Base-by-base conservation (phyloP, 1,140 invertebrate genomes). In the Lethocerus indicus region DNA sequence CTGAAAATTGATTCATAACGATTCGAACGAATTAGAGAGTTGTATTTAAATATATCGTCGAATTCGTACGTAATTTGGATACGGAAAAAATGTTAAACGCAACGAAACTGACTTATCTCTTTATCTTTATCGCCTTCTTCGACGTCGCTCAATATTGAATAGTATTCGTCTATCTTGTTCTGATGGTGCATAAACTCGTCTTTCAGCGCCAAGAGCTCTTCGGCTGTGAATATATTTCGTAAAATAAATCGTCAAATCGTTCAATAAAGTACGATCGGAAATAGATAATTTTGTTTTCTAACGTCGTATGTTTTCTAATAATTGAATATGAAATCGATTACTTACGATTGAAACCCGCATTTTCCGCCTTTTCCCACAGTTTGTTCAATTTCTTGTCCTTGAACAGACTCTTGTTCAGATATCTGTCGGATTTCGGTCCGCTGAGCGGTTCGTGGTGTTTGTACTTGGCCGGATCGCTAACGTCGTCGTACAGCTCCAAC, bases 121-220 rank as follows among this genome's bases (percentile, higher is more conserved):
- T 64, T 62, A 56, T 78, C 69, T 42, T 61, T 61, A 26, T 66
- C 61, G 56, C 70, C 64, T 16, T 63, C 35, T 52, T 79, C 75
- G 18, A 83, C 67, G 55, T 85, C 76, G 58, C 77, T 73, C 14
- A 90, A 66, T 20, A 94, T 57, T 39, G 77, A 75, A 67, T 87
- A 83, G 60, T 89, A 93, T 58, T 93, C 79, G 63, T 93, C 82
- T 20, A 95, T 74, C 67, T 92, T 93, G 54, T 92, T 82, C 65
- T 95, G 87, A 62, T 94, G 87, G 65, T 92, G 88, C 40, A 66
- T 65, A 60, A 95, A 94, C 65, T 94, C 90, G 65, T 93, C 81
- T 60, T 83, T 87, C 6, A 95, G 64, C 13, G 81, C 75, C 54
- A 81, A 67, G 18, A 95, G 58, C 66, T 95, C 88, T 57, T 85